Evolutionary conservation across 2,113 vertebrate species (phyloP), one percentile per base, ranked within the genome.

Genomic region (Salvelinus fontinalis): DNA sequence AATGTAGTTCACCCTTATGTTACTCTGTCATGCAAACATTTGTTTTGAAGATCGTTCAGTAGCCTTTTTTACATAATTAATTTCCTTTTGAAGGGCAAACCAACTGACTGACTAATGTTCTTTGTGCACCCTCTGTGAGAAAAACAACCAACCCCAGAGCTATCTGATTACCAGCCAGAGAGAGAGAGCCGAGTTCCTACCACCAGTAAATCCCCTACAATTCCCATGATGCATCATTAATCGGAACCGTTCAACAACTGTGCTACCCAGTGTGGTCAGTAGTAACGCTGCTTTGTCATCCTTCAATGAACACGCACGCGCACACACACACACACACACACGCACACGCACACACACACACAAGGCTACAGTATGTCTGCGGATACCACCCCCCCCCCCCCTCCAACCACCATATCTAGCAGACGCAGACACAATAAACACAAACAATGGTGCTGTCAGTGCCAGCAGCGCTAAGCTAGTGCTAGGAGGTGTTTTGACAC

Each of bases 151-250:
- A 44, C 9, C 39, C 39, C 2, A 44, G 39, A 44, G 8, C 2
- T 11, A 44, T 44, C 39, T 44, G 2, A 44, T 44, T 44, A 44
- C 8, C 39, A 44, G 39, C 3, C 9, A 44, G 9, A 44, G 9
- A 44, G 9, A 44, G 39, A 44, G 39, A 44, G 39, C 9, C 9
- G 2, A 44, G 67, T 18, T 67, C 77, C 68, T 24, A 59, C 39
- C 64, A 73, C 72, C 70, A 18, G 48, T 67, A 73, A 82, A 78
- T 71, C 16, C 51, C 22, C 64, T 39, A 48, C 75, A 22, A 76
- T 60, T 83, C 79, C 72, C 79, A 71, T 29, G 39, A 77, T 82
- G 83, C 79, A 82, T 84, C 75, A 70, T 81, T 86, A 79, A 85
- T 26, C 49, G 67, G 82, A 65, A 20, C 74, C 66, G 49, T 81